These are phyloP conservation scores for Emydoidea blandingii DNA, from an alignment of 2,797 vertebrate species.

Conservation along the genomic window DNA sequence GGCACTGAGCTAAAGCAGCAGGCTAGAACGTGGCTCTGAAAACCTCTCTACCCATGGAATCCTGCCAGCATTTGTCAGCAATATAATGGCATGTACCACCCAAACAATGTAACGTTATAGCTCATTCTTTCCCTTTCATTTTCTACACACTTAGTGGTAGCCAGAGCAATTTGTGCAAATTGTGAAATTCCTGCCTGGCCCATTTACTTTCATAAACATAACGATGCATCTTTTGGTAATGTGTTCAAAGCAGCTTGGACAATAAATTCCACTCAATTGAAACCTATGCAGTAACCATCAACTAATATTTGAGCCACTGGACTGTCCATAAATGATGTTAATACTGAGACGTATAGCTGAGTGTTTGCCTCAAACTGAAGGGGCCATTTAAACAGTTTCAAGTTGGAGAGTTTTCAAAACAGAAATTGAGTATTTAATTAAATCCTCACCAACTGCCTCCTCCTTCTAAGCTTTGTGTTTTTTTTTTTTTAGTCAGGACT, in stretches of 20 bases:
- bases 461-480: not conserved
- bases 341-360: not conserved
- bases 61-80: constrained; percentile 52
- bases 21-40: constrained; percentile 36
- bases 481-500: not conserved
- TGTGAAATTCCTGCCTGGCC: not conserved
- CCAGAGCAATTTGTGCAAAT: constrained; percentile 41
- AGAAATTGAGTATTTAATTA: not conserved
- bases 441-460: not conserved
- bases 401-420: not conserved
- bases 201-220: constrained; percentile 47
- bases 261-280: constrained; percentile 8
- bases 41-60: constrained; percentile 54
- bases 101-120: constrained; percentile 32
- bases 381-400: not conserved
- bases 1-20: constrained; percentile 66
- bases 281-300: constrained; percentile 17
- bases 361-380: not conserved
- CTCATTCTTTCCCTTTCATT: not conserved
- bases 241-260: constrained; percentile 10
- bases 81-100: constrained; percentile 12
- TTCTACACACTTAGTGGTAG: not conserved
- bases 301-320: not conserved
- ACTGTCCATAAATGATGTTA: not conserved
- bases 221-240: not conserved